phyloP scores from a whole-genome alignment of 2,113 vertebrate genomes.

The Megaceryle maxima region DNA sequence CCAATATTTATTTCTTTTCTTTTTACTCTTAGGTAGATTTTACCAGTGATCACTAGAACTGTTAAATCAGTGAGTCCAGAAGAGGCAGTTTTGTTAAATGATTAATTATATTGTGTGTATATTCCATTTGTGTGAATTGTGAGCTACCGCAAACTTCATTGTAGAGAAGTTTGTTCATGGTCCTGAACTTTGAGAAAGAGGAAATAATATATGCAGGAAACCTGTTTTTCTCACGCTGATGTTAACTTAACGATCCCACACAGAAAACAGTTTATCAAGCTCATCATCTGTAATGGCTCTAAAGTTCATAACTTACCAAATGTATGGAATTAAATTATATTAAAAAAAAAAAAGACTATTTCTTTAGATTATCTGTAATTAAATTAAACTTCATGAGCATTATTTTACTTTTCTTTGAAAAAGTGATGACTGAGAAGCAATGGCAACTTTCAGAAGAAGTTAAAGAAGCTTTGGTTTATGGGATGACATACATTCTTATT shows the following conservation, averaged over 20 bases:
- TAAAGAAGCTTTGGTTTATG: neutral
- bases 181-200: constrained; percentile 7
- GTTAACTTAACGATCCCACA: constrained; percentile 14
- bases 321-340: neutral
- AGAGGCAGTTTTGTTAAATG: constrained; percentile 13
- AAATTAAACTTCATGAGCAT: neutral
- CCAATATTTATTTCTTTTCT: neutral
- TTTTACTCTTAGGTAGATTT: neutral
- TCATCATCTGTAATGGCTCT: constrained; percentile 1
- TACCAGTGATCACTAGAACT: neutral
- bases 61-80: neutral
- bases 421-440: neutral
- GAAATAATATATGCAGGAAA: constrained; percentile 35
- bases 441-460: neutral
- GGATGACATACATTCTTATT: neutral
- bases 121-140: neutral
- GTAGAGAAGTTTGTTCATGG: constrained; percentile 39
- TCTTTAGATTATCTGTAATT: neutral
- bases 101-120: constrained; percentile 31
- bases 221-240: constrained; percentile 61
- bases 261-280: constrained; percentile 9
- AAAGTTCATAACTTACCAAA: neutral
- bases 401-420: neutral
- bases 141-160: neutral
- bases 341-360: no score